Evolutionary conservation across 1,140 invertebrate species (phyloP).

Genomic region (Wiebesia pumilae): DNA sequence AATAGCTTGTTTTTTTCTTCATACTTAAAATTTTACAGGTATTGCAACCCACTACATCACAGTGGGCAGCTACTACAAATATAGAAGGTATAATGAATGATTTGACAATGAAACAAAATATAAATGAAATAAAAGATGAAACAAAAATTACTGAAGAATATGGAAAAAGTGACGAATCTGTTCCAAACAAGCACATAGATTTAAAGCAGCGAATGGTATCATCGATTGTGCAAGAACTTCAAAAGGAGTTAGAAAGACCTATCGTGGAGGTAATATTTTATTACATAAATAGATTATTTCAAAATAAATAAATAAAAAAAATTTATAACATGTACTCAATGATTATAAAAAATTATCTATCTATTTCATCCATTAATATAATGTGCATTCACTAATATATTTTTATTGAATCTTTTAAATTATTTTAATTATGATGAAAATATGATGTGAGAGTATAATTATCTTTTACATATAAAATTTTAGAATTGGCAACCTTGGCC

Average conservation of each 20-base stretch:
- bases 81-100: constrained; percentile 66
- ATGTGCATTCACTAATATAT: not conserved
- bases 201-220: constrained; percentile 81
- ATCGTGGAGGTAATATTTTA: constrained; percentile 70
- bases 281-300: constrained; percentile 7
- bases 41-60: constrained; percentile 70
- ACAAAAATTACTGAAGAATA: constrained; percentile 38
- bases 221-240: constrained; percentile 82
- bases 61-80: constrained; percentile 65
- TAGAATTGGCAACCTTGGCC: constrained; percentile 72
- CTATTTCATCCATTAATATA: not conserved
- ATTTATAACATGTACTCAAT: not conserved
- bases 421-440: not conserved
- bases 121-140: constrained; percentile 56
- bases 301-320: not conserved
- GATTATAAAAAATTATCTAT: not conserved
- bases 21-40: constrained; percentile 58
- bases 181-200: constrained; percentile 61
- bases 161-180: constrained; percentile 60
- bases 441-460: not conserved
- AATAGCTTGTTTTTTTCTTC: not conserved
- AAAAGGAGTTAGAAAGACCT: constrained; percentile 79
- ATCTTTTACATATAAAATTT: constrained; percentile 22
- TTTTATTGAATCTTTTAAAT: not conserved
- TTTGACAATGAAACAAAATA: constrained; percentile 59